Evolutionary conservation across 2,113 vertebrate species (phyloP), one percentile per base, ranked within the genome.

Genomic region (Corydoras maculifer): DNA sequence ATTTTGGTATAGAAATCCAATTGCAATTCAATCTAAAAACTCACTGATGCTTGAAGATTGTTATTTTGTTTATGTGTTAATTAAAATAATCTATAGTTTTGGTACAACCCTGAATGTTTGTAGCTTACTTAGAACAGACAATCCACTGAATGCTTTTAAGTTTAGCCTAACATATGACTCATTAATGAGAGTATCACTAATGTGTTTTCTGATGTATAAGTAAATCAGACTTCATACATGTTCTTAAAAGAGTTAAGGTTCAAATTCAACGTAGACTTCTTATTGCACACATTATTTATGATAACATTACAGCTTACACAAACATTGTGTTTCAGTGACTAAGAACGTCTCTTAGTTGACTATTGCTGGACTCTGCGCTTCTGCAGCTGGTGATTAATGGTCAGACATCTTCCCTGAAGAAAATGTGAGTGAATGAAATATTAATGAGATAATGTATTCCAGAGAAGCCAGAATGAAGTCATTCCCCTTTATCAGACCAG

Each of bases 371-470:
- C 79, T 48, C 77, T 74, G 62, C 75, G 60, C 77, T 79, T 82
- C 74, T 79, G 77, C 58, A 73, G 69, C 73, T 77, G 73, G 78
- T 88, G 84, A 84, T 86, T 81, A 84, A 86, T 78, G 82, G 75
- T 78, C 78, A 74, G 67, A 79, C 77, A 77, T 80, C 84, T 82
- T 82, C 71, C 78, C 80, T 70, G 82, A 75, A 84, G 81, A 84
- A 78, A 86, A 85, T 85, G 78, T 76, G 68, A 84, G 76, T 81
- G 82, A 81, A 79, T 83, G 81, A 89, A 86, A 84, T 84, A 86
- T 88, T 84, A 85, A 88, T 86, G 85, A 88, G 83, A 73, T 78
- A 76, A 83, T 76, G 49, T 59, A 76, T 73, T 79, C 48, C 63
- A 65, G 73, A 48, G 55, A 51, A 82, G 79, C 75, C 73, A 62